These are phyloP conservation scores for Pheucticus melanocephalus DNA, from an alignment of 2,113 vertebrate genomes.

Conservation along the genomic window DNA sequence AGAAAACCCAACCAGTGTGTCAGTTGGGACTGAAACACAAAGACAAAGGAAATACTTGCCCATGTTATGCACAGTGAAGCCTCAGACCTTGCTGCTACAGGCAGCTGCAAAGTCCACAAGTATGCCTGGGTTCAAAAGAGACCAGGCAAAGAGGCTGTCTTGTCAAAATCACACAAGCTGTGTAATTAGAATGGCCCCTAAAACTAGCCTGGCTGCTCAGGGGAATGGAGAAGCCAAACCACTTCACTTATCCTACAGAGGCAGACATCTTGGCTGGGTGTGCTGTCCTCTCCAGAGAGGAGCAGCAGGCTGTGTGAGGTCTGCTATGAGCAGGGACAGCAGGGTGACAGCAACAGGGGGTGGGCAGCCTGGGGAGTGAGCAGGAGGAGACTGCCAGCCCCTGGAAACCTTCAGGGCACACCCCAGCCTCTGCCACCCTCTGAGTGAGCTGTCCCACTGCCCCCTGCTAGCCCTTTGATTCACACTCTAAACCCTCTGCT, in stretches of 20 bases:
- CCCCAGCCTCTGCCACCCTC: background rate
- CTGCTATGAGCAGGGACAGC: fast-evolving
- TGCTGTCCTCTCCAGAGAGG: background rate
- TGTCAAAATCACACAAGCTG: background rate
- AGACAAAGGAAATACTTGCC: background rate
- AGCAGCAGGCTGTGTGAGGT: background rate
- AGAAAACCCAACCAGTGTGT: background rate
- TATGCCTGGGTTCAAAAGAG: background rate
- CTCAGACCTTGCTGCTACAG: background rate
- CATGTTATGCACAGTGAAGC: background rate
- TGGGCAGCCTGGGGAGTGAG: fast-evolving
- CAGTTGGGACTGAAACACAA: background rate
- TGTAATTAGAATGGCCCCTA: background rate
- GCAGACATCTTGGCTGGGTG: background rate
- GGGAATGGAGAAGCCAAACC: background rate
- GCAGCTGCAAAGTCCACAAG: background rate
- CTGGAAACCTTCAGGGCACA: fast-evolving
- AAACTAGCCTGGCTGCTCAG: background rate
- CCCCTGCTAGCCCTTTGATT: background rate
- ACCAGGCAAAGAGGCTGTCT: background rate
- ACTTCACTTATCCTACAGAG: background rate
- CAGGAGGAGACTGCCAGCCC: background rate
- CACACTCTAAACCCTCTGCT: background rate
- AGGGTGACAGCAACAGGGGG: background rate
- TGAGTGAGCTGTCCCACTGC: background rate